Evolutionary conservation across 2,797 vertebrate genomes (phyloP), one percentile per base, ranked within the genome.

Genomic region (Sylvia borin): DNA sequence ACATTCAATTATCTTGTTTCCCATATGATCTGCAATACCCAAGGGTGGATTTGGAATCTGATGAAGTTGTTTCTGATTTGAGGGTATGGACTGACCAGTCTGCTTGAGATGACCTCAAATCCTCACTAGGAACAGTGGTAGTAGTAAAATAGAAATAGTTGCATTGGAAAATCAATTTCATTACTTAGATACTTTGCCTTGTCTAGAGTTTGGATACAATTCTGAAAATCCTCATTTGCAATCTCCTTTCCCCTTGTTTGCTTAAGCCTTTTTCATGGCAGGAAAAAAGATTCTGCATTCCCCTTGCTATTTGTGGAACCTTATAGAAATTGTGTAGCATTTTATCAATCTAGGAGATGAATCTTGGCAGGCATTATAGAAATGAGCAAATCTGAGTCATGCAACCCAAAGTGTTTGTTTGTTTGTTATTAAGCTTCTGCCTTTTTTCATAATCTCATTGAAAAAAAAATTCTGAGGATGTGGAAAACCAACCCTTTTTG

Each of bases 1-100:
- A 91, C 79, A 90, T 96, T 96, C 91, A 95, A 96, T 96, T 96
- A 97, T 94, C 94, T 97, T 90, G 55, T 95, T 96, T 95, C 96
- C 92, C 94, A 61, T 53, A 94, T 92, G 93, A 81, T 85, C 82
- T 84, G 53, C 34, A 90, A 96, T 94, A 95, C 94, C 53, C 94
- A 92, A 84, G 87, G 75, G 95, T 94, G 64, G 48, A 57, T 88
- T 91, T 90, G 53, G 73, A 81, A 93, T 93, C 61, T 93, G 95
- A 97, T 96, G 94, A 96, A 96, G 95, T 91, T 95, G 91, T 95
- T 96, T 97, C 94, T 95, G 91, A 94, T 95, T 79, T 86, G 92
- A 81, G 92, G 93, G 83, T 90, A 92, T 92, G 67, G 95, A 96
- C 76, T 96, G 96, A 86, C 95, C 95, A 91, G 85, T 94, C 90